Conservation (phyloP, 2,888 invertebrate species). For the Seira sanloemensis region DNA sequence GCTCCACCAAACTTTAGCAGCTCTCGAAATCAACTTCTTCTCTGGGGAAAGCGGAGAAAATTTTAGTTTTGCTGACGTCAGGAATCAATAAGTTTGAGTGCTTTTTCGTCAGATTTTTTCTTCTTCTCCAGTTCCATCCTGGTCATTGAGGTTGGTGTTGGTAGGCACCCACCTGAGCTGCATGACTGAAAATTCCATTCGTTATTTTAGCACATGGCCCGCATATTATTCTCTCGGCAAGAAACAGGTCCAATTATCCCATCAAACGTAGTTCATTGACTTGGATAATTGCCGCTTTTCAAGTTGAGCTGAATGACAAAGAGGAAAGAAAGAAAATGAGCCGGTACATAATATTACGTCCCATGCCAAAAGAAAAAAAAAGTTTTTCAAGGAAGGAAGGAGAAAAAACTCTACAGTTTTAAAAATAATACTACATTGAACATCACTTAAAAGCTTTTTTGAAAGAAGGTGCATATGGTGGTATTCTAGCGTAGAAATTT, state of each 20-base stretch:
- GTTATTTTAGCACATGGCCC: neutral
- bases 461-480: neutral
- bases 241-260: neutral
- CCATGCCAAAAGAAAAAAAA: no score
- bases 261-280: neutral
- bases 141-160: neutral
- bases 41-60: neutral
- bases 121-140: no score
- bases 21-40: neutral
- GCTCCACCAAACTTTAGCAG: neutral
- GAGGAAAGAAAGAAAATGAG: neutral
- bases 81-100: no score
- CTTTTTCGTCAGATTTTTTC: no score
- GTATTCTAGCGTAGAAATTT: neutral
- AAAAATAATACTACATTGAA: conserved; percentile 10
- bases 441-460: neutral
- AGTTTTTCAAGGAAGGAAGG: no score
- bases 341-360: neutral
- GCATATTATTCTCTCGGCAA: neutral
- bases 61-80: neutral
- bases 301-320: conserved; percentile 13
- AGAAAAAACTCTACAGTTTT: neutral
- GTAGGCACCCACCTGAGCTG: no score
- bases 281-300: neutral
- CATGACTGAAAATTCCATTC: neutral